Evolutionary conservation across 2,888 invertebrate genomes (phyloP), one percentile per base, ranked within the genome.

Genomic region (Drosophila mercatorum): DNA sequence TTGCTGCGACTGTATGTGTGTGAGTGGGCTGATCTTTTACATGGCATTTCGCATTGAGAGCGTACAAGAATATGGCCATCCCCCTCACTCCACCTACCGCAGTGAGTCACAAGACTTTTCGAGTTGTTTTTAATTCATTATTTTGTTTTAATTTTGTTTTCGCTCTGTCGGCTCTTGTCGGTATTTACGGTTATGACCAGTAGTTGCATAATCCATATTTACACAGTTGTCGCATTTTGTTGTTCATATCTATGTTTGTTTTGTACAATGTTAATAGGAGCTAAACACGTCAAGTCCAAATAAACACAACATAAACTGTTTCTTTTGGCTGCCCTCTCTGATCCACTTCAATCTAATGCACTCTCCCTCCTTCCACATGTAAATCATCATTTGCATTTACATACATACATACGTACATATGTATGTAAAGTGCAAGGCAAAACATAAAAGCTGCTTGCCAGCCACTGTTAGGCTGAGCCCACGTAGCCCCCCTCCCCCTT

Each of bases 401-500:
- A 78, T 34, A 22, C 80, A 78, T 34, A 22, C 22, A 22, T 22
- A 1, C 2, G 22, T 22, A 22, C 2, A 2, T 22, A 22, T 31
- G 31, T 76, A 80, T 76, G 83, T 84, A 84, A 84, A 80, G 69
- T 70, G 72, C 68, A 53, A 62, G 31, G 55, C 55, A 46, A 56
- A 75, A 70, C 75, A 81, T 78, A 75, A 75, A 75, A 70, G 68
- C 51, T 62, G 74, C 61, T 78, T 69, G 22, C 22, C 22, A 22
- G 68, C 53, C 53, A 68, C 57, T 67, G 64, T 53, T 59, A 49
- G 55, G 46, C 61, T 60, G 51, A 63, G 55, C 55, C 41, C 43
- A 49, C 26, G 22, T 11, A 12, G 11, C 51, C 34, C 51, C 34
- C 17, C 17, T 17, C 28, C 14, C 44, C 55, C 26, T 17, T 12